Evolutionary conservation across 2,888 invertebrate genomes (phyloP).

Genomic region (Ophion ellenae): DNA sequence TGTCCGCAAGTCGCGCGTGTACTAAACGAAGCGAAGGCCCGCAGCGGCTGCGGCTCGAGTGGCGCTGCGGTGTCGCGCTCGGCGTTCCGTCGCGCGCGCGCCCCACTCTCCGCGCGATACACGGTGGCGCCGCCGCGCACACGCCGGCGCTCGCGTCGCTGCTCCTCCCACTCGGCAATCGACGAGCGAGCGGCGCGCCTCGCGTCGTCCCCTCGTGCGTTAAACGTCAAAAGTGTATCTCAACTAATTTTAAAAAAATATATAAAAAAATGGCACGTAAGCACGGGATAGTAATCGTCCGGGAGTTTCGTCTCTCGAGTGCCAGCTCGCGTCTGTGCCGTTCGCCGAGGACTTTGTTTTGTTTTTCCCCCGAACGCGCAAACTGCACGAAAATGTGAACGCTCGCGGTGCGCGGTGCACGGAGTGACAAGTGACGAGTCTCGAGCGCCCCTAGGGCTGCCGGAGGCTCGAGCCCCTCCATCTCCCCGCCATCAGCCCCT

Average conservation of each 20-base stretch:
- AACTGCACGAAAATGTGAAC: conserved; percentile 64
- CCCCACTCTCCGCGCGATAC: not conserved
- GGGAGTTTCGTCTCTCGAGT: not conserved
- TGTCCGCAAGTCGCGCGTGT: not conserved
- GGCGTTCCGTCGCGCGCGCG: not conserved
- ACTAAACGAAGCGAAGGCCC: not conserved
- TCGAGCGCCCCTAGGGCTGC: conserved; percentile 51
- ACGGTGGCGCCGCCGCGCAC: not conserved
- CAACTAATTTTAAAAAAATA: not conserved
- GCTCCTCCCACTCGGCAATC: not conserved
- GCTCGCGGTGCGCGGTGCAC: conserved; percentile 11
- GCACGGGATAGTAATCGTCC: not conserved
- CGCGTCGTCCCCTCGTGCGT: not conserved
- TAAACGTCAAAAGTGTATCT: not conserved
- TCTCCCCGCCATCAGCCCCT: not conserved
- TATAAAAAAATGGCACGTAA: not conserved
- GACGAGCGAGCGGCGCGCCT: not conserved
- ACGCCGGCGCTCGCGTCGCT: not conserved
- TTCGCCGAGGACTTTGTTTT: not conserved
- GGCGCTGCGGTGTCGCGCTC: not conserved
- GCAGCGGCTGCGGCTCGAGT: not conserved
- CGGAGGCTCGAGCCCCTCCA: conserved; percentile 31
- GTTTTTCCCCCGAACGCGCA: not conserved
- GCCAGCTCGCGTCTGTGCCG: not conserved
- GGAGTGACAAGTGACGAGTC: conserved; percentile 50